These are phyloP conservation scores for Holothuria scabra DNA, from an alignment of 53 echinoderm and acorn worm genomes.

Conservation along the genomic window DNA sequence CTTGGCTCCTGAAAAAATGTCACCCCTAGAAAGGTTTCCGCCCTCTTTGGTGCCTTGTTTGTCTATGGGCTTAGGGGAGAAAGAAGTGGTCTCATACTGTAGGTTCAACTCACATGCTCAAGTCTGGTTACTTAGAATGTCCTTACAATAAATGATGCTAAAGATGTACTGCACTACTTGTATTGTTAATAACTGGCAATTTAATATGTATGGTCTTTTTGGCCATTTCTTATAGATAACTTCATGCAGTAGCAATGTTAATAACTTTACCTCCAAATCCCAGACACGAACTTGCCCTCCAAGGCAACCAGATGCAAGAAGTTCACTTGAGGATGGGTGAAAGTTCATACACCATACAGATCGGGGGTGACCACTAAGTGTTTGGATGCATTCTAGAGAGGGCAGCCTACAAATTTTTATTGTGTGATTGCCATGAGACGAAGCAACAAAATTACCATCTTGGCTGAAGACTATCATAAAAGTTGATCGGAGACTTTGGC, in stretches of 20 bases:
- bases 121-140: no score
- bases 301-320: slow-evolving; percentile 94
- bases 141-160: no score
- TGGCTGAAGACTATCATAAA: slow-evolving; percentile 90
- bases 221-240: neutral
- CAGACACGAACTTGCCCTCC: slow-evolving; percentile 95
- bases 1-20: no score
- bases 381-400: slow-evolving; percentile 78
- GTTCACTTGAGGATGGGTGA: slow-evolving; percentile 92
- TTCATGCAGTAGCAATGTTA: neutral
- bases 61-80: no score
- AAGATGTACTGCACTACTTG: no score
- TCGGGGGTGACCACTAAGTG: slow-evolving; percentile 89
- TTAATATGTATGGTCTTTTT: no score
- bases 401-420: slow-evolving; percentile 79
- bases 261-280: slow-evolving; percentile 88
- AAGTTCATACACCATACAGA: slow-evolving; percentile 96
- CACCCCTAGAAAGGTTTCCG: no score
- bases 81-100: no score
- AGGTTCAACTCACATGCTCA: no score
- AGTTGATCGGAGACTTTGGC: slow-evolving; percentile 55
- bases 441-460: slow-evolving; percentile 85
- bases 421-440: slow-evolving; percentile 91
- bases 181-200: no score
- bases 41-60: no score